Base-by-base conservation (phyloP, 2,797 vertebrate genomes). In the Poecilia wingei region DNA sequence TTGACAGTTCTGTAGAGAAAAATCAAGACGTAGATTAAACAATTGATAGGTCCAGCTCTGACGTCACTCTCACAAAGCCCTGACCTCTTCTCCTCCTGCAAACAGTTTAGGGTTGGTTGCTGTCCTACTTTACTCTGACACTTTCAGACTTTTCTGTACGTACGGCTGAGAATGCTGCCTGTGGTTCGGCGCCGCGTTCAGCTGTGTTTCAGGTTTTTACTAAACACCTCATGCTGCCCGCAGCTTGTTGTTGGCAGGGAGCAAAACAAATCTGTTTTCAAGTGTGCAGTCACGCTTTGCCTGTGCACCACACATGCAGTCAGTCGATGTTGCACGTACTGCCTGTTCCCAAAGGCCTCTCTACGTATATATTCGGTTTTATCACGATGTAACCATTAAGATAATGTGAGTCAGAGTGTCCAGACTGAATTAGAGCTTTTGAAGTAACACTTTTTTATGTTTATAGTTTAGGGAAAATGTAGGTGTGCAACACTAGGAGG, bases 131-230 rank as follows among this genome's bases (percentile, higher is more conserved):
- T 77, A 70, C 49, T 83, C 7, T 74, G 31, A 72, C 25, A 83
- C 36, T 74, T 81, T 84, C 46, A 76, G 46, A 16, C 9, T 46
- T 86, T 33, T 84, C 76, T 72, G 2, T 46, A n/a, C 0, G 8
- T 28, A 28, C 39, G 77, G 75, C 12, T 72, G 76, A 75, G 64
- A 64, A 81, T 72, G 78, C 49, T 81, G n/a, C 70, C 39, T 89
- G 89, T 88, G 88, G 90, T 92, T 91, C 85, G 77, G 55, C 46
- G 45, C 72, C 3, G 5, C 47, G 18, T 20, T 22, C 10, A 77
- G 68, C 25, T 0, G 20, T 77, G 80, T 84, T 82, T 87, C 81
- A 64, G 25, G 74, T 75, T 76, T 77, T 76, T 45, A 31, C 68
- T 43, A 31, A 85, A 78, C 41, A 57, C 14, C 43, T 76, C 39